Percentiles rank a stretch among this genome's conserved stretches.
Evolutionary conservation across 1,140 invertebrate species (phyloP).

Genomic region (Eumeta japonica): DNA sequence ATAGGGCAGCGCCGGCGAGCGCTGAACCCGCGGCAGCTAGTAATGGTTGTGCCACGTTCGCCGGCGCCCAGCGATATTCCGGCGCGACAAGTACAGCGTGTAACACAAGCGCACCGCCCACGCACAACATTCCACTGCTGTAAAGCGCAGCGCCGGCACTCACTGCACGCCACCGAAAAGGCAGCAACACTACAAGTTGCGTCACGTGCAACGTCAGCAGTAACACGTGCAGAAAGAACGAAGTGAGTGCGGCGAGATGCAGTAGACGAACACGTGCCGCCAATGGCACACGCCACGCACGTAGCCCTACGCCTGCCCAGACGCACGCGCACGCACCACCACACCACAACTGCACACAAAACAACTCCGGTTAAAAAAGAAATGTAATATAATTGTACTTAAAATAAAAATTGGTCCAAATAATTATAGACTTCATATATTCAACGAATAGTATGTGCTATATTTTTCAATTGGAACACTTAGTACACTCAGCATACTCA

Average conservation of each 20-base stretch:
- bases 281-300: constrained; percentile 41
- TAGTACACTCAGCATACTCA: no score
- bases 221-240: constrained; percentile 74
- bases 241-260: constrained; percentile 79
- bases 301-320: constrained; percentile 35
- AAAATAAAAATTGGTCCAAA: neutral
- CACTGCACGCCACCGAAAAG: constrained; percentile 79
- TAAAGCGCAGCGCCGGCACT: constrained; percentile 33
- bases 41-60: constrained; percentile 13
- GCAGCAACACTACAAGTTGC: constrained; percentile 76
- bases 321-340: constrained; percentile 29
- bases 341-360: constrained; percentile 23
- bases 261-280: constrained; percentile 66
- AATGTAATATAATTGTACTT: neutral
- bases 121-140: constrained; percentile 24
- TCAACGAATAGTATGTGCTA: no score
- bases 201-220: constrained; percentile 84
- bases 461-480: no score
- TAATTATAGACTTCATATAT: no score
- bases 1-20: constrained; percentile 11
- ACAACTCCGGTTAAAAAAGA: no score
- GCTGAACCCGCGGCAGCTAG: constrained; percentile 17
- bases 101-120: constrained; percentile 23
- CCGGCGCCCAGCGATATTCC: constrained; percentile 19
- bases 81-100: constrained; percentile 17